These are phyloP conservation scores for Aphelocoma californica DNA, from an alignment of 2,797 vertebrate species.

Conservation along the genomic window DNA sequence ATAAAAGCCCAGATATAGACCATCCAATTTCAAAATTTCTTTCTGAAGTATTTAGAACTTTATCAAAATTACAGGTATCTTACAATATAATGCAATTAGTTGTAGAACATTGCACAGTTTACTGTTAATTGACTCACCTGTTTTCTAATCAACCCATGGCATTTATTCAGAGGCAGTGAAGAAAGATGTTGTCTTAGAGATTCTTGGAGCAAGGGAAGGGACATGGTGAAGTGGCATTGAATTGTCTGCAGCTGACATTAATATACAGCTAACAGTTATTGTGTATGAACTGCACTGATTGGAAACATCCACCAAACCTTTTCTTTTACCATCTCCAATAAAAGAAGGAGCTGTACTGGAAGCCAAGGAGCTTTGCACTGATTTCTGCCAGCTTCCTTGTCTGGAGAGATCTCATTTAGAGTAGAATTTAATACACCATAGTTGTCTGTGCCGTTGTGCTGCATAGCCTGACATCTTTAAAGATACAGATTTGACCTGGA, in stretches of 20 bases:
- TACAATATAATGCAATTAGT: not conserved
- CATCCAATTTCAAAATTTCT: not conserved
- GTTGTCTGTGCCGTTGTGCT: not conserved
- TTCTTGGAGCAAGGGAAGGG: not conserved
- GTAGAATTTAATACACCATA: not conserved
- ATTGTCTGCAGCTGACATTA: fast-evolving
- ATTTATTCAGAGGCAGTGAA: not conserved
- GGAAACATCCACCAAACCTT: not conserved
- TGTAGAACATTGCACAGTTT: not conserved
- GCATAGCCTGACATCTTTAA: not conserved
- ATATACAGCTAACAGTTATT: not conserved
- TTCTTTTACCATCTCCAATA: not conserved
- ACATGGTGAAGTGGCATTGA: not conserved
- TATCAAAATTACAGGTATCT: not conserved
- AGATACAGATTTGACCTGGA: not conserved
- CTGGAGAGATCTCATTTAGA: not conserved
- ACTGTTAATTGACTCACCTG: not conserved
- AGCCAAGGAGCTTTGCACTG: not conserved
- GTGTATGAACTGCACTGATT: not conserved
- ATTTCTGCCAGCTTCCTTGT: not conserved
- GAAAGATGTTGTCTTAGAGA: not conserved
- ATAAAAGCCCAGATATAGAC: not conserved
- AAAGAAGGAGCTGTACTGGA: not conserved
- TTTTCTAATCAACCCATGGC: not conserved
- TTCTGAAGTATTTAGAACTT: not conserved